Evolutionary conservation across 2,113 vertebrate genomes (phyloP).

Genomic region (Crotophaga sulcirostris): DNA sequence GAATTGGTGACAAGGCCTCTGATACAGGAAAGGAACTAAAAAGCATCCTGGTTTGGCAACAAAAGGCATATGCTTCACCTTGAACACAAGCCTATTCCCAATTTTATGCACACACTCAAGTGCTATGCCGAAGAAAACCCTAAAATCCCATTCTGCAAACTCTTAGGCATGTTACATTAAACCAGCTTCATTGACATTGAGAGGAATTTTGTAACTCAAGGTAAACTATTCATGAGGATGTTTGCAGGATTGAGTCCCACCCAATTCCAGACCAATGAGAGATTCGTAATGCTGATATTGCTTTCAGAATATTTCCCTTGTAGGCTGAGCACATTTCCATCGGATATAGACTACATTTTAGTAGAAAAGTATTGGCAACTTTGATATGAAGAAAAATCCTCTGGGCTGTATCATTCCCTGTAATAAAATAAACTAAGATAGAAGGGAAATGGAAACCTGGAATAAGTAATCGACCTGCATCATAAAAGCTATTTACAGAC

Average conservation of each 20-base stretch:
- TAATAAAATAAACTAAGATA: constrained; percentile 63
- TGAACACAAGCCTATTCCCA: background rate
- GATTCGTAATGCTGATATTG: background rate
- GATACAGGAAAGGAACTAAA: background rate
- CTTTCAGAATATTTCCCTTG: background rate
- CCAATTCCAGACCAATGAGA: background rate
- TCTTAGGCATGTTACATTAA: background rate
- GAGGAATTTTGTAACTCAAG: background rate
- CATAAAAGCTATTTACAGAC: constrained; percentile 34
- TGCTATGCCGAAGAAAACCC: background rate
- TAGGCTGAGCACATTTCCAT: constrained; percentile 19
- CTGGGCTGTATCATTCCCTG: constrained; percentile 19
- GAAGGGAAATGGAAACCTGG: constrained; percentile 39
- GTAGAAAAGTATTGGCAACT: constrained; percentile 15
- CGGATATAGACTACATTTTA: constrained; percentile 14
- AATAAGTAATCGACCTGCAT: background rate
- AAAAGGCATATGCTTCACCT: background rate
- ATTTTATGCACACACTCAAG: background rate
- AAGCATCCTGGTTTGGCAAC: background rate
- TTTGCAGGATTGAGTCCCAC: background rate
- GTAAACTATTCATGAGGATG: background rate
- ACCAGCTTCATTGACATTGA: background rate
- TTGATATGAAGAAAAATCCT: constrained; percentile 49
- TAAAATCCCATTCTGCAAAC: background rate
- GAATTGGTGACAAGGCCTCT: background rate